These are phyloP conservation scores for Mechanitis mazaeus DNA, from an alignment of 2,888 invertebrate species.

Conservation along the genomic window DNA sequence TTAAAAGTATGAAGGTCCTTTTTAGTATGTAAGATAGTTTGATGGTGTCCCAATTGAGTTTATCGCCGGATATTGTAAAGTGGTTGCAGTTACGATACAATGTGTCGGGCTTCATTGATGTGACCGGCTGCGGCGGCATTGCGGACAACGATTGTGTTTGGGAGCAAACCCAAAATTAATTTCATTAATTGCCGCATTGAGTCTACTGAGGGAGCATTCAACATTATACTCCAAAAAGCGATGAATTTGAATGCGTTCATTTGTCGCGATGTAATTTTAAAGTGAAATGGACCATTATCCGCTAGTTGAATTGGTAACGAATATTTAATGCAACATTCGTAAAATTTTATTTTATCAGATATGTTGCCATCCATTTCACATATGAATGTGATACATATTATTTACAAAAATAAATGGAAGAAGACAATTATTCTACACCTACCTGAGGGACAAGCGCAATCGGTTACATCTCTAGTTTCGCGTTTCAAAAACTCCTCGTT, in stretches of 20 bases:
- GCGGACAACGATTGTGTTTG: constrained; percentile 38
- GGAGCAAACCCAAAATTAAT: constrained; percentile 35
- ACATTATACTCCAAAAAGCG: constrained; percentile 12
- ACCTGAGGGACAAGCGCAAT: constrained; percentile 71
- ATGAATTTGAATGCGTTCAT: constrained; percentile 15
- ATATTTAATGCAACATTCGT: constrained; percentile 18
- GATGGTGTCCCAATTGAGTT: constrained; percentile 63
- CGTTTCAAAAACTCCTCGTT: constrained; percentile 46
- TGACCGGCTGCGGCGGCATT: constrained; percentile 43
- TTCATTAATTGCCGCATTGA: constrained; percentile 32
- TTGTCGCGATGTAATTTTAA: constrained; percentile 18
- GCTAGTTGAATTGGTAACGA: constrained; percentile 25
- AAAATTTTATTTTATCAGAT: not conserved
- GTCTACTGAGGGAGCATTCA: constrained; percentile 21
- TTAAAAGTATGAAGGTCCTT: constrained; percentile 42
- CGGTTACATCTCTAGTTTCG: constrained; percentile 55
- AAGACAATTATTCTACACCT: constrained; percentile 30
- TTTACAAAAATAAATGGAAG: not conserved
- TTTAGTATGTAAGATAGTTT: constrained; percentile 35
- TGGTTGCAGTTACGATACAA: constrained; percentile 61
- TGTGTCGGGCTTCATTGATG: constrained; percentile 60
- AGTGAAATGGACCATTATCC: constrained; percentile 18
- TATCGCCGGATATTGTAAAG: constrained; percentile 74
- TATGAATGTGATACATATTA: not conserved
- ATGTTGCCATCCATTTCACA: not conserved